Conservation (phyloP, 2,113 vertebrate species). For the Pachyramphus minor region DNA sequence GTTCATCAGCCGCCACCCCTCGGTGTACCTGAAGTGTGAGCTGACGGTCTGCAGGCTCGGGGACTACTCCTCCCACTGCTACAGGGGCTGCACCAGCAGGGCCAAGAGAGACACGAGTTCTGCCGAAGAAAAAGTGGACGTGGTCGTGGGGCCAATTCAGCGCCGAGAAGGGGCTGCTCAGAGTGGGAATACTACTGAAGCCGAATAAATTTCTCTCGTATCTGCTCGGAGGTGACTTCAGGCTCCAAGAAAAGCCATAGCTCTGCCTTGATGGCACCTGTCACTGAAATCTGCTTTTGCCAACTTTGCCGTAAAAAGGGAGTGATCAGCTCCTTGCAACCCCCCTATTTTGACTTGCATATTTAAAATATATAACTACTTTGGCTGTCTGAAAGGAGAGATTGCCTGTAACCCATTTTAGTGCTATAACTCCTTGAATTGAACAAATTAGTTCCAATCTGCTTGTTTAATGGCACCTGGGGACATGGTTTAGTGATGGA, state of each 20-base stretch:
- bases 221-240: fast-evolving
- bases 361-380: not conserved
- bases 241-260: not conserved
- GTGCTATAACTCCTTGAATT: not conserved
- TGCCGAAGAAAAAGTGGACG: constrained; percentile 3
- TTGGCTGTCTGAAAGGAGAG: not conserved
- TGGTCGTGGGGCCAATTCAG: constrained; percentile 62
- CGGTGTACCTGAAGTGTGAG: constrained; percentile 69
- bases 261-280: not conserved
- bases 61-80: constrained; percentile 64
- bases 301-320: not conserved
- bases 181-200: not conserved
- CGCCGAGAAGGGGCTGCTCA: not conserved
- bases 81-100: constrained; percentile 49
- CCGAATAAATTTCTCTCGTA: fast-evolving
- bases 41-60: constrained; percentile 61
- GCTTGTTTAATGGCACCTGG: not conserved
- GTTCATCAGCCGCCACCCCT: constrained; percentile 56
- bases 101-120: constrained; percentile 52
- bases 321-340: not conserved
- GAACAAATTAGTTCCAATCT: not conserved
- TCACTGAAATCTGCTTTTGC: not conserved
- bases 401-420: not conserved
- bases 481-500: not conserved
- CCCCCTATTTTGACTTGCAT: not conserved